Conservation (phyloP, 2,113 vertebrate species). For the Poeciliopsis retropinna region DNA sequence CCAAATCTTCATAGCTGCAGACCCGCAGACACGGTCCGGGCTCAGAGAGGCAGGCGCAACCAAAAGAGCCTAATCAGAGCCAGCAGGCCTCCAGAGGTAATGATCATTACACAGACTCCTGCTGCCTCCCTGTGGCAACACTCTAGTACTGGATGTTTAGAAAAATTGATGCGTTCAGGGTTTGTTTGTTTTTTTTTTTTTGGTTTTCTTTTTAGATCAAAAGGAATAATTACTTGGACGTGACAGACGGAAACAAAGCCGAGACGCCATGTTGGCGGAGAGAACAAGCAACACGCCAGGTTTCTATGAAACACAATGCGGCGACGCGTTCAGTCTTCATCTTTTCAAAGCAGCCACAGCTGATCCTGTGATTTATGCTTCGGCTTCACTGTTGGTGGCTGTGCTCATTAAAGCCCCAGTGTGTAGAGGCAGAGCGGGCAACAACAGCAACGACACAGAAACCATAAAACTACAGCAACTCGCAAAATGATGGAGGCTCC, state of each 20-base stretch:
- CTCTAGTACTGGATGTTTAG: neutral
- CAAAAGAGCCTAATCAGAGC: constrained; percentile 70
- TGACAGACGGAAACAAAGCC: neutral
- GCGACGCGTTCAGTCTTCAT: neutral
- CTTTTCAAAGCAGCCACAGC: constrained; percentile 10
- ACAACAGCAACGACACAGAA: constrained; percentile 44
- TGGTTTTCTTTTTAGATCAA: neutral
- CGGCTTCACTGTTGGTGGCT: constrained; percentile 21
- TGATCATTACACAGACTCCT: constrained; percentile 43
- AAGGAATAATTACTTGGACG: constrained; percentile 4
- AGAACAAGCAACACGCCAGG: neutral
- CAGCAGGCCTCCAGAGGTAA: constrained; percentile 58
- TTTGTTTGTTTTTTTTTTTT: neutral
- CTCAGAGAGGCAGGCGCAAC: constrained; percentile 62
- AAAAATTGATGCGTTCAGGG: neutral
- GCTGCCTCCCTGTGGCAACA: constrained; percentile 71
- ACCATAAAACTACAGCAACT: constrained; percentile 37
- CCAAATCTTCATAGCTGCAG: constrained; percentile 74
- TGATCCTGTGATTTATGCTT: constrained; percentile 31
- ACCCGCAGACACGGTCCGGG: constrained; percentile 70
- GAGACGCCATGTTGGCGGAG: neutral
- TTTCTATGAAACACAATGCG: neutral
- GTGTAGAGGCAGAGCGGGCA: constrained; percentile 50
- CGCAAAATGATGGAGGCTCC: neutral
- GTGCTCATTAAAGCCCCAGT: constrained; percentile 46